Percentiles rank a stretch among this genome's conserved stretches.
These are phyloP conservation scores for Bilobella aurantiaca DNA, from an alignment of 1,140 invertebrate genomes.

Conservation along the genomic window DNA sequence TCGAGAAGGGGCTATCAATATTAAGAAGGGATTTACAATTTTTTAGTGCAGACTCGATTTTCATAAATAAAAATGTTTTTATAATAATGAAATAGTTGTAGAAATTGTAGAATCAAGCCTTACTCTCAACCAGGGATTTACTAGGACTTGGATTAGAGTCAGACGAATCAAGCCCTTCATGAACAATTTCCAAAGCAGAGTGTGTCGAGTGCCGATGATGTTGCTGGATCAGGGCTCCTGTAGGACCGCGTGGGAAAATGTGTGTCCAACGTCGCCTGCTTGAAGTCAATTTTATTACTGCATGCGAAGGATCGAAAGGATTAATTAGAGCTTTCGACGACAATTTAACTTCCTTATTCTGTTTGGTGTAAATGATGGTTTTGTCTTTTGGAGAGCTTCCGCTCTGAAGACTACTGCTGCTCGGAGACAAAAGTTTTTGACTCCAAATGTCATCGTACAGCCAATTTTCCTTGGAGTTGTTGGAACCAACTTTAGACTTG, in stretches of 20 bases:
- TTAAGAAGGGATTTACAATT: too few relatives aligned
- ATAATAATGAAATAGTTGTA: background rate
- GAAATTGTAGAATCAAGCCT: background rate
- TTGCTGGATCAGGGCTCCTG: slow-evolving; percentile 62
- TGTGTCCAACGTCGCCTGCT: slow-evolving; percentile 95
- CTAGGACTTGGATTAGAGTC: background rate
- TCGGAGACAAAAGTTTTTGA: slow-evolving; percentile 41
- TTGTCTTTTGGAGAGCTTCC: slow-evolving; percentile 41
- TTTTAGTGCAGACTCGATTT: too few relatives aligned
- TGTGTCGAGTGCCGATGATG: slow-evolving; percentile 82
- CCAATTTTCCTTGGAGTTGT: slow-evolving; percentile 18
- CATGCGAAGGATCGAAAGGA: slow-evolving; percentile 93
- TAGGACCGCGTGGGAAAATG: slow-evolving; percentile 64
- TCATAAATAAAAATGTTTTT: too few relatives aligned
- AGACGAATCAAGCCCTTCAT: slow-evolving; percentile 18
- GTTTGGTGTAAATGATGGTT: slow-evolving; percentile 16
- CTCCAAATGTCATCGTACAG: slow-evolving; percentile 21
- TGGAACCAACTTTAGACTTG: slow-evolving; percentile 12
- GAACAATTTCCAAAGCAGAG: slow-evolving; percentile 41
- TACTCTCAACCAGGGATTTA: background rate
- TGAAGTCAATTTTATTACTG: slow-evolving; percentile 91
- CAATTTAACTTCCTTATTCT: slow-evolving; percentile 43
- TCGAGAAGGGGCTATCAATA: background rate
- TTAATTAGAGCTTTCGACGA: slow-evolving; percentile 75
- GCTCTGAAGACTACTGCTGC: slow-evolving; percentile 47